Conservation (phyloP, 2,888 invertebrate genomes). For the Amphimallon solstitiale region DNA sequence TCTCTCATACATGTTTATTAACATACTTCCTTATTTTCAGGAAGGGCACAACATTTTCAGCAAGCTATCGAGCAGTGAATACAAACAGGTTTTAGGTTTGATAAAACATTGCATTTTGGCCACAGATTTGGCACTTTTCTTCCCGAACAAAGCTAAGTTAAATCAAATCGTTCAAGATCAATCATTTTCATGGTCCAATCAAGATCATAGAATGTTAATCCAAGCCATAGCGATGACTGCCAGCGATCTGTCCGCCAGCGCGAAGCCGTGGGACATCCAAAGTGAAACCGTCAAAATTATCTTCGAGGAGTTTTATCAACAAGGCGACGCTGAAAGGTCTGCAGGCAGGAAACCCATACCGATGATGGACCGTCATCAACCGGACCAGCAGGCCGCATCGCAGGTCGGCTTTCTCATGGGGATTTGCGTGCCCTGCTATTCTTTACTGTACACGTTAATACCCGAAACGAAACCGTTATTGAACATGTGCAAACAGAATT, state of each 20-base stretch:
- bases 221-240: slow-evolving; percentile 86
- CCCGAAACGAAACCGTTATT: slow-evolving; percentile 78
- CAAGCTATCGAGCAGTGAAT: slow-evolving; percentile 75
- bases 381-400: slow-evolving; percentile 78
- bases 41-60: slow-evolving; percentile 88
- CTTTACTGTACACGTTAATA: slow-evolving; percentile 72
- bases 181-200: slow-evolving; percentile 72
- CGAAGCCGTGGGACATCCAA: slow-evolving; percentile 87
- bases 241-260: slow-evolving; percentile 83
- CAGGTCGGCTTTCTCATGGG: slow-evolving; percentile 85
- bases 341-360: slow-evolving; percentile 76
- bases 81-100: slow-evolving; percentile 79
- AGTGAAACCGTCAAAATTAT: slow-evolving; percentile 82
- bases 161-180: slow-evolving; percentile 65
- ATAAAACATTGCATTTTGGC: slow-evolving; percentile 87
- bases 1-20: no score
- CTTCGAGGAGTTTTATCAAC: slow-evolving; percentile 84
- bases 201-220: slow-evolving; percentile 74
- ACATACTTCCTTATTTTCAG: no score
- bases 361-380: slow-evolving; percentile 74
- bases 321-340: slow-evolving; percentile 65
- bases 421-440: slow-evolving; percentile 85
- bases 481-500: slow-evolving; percentile 73
- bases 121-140: slow-evolving; percentile 85
- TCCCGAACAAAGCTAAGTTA: slow-evolving; percentile 77